phyloP scores from a whole-genome alignment of 2,113 vertebrate genomes.

The Gorsachius goisagi region DNA sequence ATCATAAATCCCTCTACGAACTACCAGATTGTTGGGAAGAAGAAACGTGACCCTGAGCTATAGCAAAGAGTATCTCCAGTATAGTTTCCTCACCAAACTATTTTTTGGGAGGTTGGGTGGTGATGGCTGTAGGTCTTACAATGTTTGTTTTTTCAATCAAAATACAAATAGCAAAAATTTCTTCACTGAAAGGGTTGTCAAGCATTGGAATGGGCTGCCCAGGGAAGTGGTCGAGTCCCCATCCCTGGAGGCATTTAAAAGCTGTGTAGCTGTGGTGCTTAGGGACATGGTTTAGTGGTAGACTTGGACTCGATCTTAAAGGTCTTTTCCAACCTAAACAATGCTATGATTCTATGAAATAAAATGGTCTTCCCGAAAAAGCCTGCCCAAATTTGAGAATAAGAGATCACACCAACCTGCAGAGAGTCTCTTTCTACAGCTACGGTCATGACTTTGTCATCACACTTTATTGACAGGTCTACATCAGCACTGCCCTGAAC shows the following conservation, averaged over 20 bases:
- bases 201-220: neutral
- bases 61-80: neutral
- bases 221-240: neutral
- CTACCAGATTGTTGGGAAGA: neutral
- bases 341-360: neutral
- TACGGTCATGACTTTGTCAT: constrained; percentile 86
- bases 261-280: neutral
- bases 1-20: neutral
- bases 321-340: neutral
- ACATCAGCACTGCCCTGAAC: constrained; percentile 74
- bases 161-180: neutral
- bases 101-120: neutral
- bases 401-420: constrained; percentile 76
- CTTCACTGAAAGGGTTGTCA: neutral
- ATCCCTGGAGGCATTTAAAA: neutral
- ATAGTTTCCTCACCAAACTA: neutral
- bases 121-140: neutral
- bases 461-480: constrained; percentile 84
- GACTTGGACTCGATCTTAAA: neutral
- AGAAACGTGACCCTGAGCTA: neutral
- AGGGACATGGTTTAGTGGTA: too few relatives aligned
- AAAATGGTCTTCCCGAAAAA: neutral
- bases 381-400: neutral
- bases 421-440: constrained; percentile 87
- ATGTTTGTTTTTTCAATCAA: neutral